Percentiles rank a stretch among this genome's conserved stretches.
Evolutionary conservation across 1,140 invertebrate species (phyloP).

Genomic region (Branchinecta lindahli): DNA sequence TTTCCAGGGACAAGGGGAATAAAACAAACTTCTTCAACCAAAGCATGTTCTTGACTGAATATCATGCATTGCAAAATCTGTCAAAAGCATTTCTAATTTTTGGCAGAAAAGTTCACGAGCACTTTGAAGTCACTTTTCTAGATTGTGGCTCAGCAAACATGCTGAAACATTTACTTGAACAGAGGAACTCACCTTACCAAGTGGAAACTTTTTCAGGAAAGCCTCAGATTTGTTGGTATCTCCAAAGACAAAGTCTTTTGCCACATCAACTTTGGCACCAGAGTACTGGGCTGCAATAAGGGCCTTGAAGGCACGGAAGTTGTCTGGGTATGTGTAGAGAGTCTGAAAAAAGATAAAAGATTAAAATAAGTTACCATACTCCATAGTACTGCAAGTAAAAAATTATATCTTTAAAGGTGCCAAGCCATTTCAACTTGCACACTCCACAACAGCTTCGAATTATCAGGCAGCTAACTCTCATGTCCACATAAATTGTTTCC

Average conservation of each 20-base stretch:
- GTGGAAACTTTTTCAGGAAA: slow-evolving; percentile 84
- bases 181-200: slow-evolving; percentile 62
- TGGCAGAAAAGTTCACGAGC: not conserved
- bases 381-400: no score
- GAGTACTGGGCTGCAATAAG: slow-evolving; percentile 90
- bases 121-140: slow-evolving; percentile 19
- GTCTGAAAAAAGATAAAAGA: slow-evolving; percentile 56
- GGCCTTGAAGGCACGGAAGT: slow-evolving; percentile 81
- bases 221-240: slow-evolving; percentile 73
- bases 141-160: no score
- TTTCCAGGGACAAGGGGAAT: no score
- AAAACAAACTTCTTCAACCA: no score
- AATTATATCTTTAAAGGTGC: no score
- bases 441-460: no score
- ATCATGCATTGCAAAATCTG: not conserved
- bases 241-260: slow-evolving; percentile 73
- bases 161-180: no score
- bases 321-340: slow-evolving; percentile 87
- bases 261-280: slow-evolving; percentile 67
- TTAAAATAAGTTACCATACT: not conserved
- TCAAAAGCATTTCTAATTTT: not conserved
- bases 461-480: no score
- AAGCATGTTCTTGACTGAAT: not conserved
- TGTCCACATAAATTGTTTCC: no score
- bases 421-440: no score